Evolutionary conservation across 2,113 vertebrate genomes (phyloP), one percentile per base, ranked within the genome.

Genomic region (Climacteris rufus): DNA sequence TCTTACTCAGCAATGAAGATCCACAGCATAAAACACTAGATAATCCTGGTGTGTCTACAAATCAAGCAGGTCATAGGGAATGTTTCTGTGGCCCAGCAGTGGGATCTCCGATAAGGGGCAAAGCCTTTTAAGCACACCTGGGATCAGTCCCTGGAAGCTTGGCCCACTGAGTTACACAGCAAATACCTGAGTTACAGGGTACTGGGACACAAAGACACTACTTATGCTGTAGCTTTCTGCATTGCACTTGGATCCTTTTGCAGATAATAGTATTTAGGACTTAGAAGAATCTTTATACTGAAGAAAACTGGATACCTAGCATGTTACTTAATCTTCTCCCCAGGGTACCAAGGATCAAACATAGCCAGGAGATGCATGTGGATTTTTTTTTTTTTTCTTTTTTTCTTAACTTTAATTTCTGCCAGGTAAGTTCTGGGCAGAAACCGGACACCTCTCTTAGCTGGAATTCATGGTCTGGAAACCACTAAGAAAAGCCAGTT

Each of bases 401-500:
- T 40, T 56, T n/a, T 0, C 22, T 78, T 77, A 64, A 50, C 21
- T 63, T 24, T 66, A 75, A 60, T 94, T 89, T 94, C 56, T 74
- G 94, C 74, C 89, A 95, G 93, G 93, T 96, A 97, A 96, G 40
- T 88, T 95, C 93, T 96, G 50, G 49, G 87, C 74, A 91, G 87
- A 95, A 95, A 95, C 53, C 3, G 6, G 47, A 93, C 91, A 97
- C 91, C 81, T 90, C 87, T 65, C 71, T 95, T 97, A 93, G 94
- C 81, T 97, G 95, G 88, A 96, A 97, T 97, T 97, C 87, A 45
- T 84, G 91, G 71, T 97, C 94, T 95, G 87, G 78, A 97, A 96
- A 90, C 35, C 88, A 74, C 61, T 81, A 94, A 94, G 96, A 93
- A 95, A 92, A 92, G 23, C 76, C 91, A 45, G 39, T 92, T 97